Evolutionary conservation across 2,113 vertebrate species (phyloP), one percentile per base, ranked within the genome.

Genomic region (Peromyscus maniculatus): DNA sequence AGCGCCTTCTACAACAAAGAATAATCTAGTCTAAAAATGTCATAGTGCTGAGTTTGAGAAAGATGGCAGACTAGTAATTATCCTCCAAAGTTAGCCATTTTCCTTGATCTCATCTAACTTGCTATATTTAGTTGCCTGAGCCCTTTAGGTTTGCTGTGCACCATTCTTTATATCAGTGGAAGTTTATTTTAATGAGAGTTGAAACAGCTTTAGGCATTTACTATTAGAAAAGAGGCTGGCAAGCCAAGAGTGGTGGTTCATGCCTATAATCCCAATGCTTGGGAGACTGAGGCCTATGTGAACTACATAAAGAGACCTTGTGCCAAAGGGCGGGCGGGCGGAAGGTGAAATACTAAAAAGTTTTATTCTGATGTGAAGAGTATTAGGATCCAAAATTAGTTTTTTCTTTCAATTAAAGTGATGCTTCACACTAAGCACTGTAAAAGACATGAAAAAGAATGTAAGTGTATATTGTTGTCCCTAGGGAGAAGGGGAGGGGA

Each of bases 351-450:
- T 66, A 46, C 15, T 33, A 91, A 55, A 69, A 95, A 87, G 43
- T 79, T 90, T 80, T 66, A 33, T 90, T 89, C 80, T 80, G 17
- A 36, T 49, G 39, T 87, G 39, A 93, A 28, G 57, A 75, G 4
- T 66, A 21, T 92, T 97, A 97, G 90, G 72, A 62, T 77, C 36
- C 74, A 90, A 91, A 64, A 71, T 89, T 96, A 89, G 86, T 82
- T 80, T 97, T 97, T 90, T 94, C 57, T 91, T 91, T 89, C 55
- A 93, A 31, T 82, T 94, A 89, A 46, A 21, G 1, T 72, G 39
- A 8, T 95, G 17, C 7, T 87, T 17, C 59, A 24, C 80, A 62
- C 12, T 92, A 90, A 91, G 49, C 22, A 82, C 9, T 80, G 28
- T 66, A 72, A 66, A 59, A 77, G 77, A 57, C 52, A 62, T 52